Evolutionary conservation across 2,888 invertebrate species (phyloP), one percentile per base, ranked within the genome.

Genomic region (Rhimphoctona megacephalus): DNA sequence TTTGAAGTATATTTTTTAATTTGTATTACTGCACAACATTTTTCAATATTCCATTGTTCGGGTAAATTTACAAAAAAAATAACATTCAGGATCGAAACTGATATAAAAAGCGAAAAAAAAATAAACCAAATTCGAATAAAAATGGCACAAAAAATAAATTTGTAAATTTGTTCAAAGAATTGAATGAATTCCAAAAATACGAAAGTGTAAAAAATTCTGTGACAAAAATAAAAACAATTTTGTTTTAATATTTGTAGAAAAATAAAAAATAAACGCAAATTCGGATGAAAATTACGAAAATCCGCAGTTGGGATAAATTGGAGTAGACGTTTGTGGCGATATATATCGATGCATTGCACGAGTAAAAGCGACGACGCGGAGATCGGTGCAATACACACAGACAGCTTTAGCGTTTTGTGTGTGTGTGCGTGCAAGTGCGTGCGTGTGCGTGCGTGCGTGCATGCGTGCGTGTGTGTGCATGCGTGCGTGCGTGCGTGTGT

Each of bases 361-460:
- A 39, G 52, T 39, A 74, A 39, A 57, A 74, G 73, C 57, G 57
- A 74, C 73, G 73, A 36, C 39, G 73, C 54, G 43, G 72, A 54
- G 33, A 72, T 22, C 36, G 61, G 57, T 52, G 49, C 73, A 52
- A 52, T 14, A n/a, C 36, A 73, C 72, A 61, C 43, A 61, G 36
- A 36, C 49, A 36, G 3, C 17, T 61, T 30, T 6, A 30, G 30
- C 30, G 30, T 17, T 30, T 61, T 30, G 33, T 7, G 33, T 25
- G 25, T 39, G 19, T 7, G 49, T n/a, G 81, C 14, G 78, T 43
- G 39, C 25, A 17, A 7, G 64, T 30, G 81, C 14, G 78, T 36
- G 79, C 80, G 86, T 83, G 87, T 87, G 81, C 84, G 87, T 88
- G 85, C 80, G 79, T 84, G 85, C n/a, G n/a, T n/a, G n/a, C n/a